Evolutionary conservation across 2,888 invertebrate species (phyloP), one percentile per base, ranked within the genome.

Genomic region (Automeris io): DNA sequence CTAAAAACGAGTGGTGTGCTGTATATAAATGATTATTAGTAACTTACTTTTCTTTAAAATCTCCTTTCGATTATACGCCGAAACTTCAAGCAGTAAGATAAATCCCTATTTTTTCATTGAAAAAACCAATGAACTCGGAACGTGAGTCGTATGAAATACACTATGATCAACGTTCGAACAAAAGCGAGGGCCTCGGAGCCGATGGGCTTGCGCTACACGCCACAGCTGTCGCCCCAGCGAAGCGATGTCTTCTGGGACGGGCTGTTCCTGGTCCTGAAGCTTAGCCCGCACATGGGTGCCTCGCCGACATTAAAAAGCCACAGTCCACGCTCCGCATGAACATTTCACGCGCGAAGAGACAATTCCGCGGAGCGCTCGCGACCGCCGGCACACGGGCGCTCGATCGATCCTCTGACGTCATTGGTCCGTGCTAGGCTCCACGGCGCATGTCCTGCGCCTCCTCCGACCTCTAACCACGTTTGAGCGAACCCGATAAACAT

Each of bases 171-270:
- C 16, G 7, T 29, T n/a, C 29, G 16, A 29, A 16, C 16, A 8
- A 13, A 3, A 16, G 3, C 8, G 1, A n/a, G 13, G 29, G 8
- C 16, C 29, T 5, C 16, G 7, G 8, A 13, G 29, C 16, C 26
- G 16, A n/a, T 16, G 21, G 13, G 7, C 43, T 51, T 43, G 49
- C 35, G 42, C 46, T 29, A 29, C 3, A 45, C 37, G 43, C 42
- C 50, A 65, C 96, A 96, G 89, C 95, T 95, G 90, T 96, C 96
- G 85, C 96, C 96, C 96, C 96, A 96, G 88, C 96, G 93, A 74
- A 96, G 92, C 87, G 95, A 95, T 88, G 96, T 96, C 91, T 95
- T 96, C 90, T 96, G 96, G 88, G 95, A 96, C 91, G 96, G 96
- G 90, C 95, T 95, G 90, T 96, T 96, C 88, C 95, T 94, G 86